phyloP scores from a whole-genome alignment of 1,140 invertebrate species.

The Drosophila serrata region DNA sequence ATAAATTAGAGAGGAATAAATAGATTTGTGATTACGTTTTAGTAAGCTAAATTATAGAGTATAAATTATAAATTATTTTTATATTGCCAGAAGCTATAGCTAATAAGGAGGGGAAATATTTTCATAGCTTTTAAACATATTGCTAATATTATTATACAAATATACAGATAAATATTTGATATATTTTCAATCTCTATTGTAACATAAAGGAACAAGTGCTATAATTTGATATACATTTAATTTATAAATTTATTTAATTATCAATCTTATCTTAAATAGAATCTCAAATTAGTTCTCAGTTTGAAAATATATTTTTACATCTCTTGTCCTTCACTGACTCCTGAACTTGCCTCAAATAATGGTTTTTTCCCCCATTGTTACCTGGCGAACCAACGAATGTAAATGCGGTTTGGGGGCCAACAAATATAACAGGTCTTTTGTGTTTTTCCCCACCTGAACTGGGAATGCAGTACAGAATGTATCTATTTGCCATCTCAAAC shows the following conservation, averaged over 20 bases:
- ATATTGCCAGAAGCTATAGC: not conserved
- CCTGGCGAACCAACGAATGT: conserved; percentile 3
- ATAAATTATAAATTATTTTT: not conserved
- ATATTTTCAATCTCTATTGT: not conserved
- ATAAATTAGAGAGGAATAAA: not conserved
- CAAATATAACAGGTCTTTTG: conserved; percentile 3
- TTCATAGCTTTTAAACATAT: not conserved
- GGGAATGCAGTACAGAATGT: conserved; percentile 22
- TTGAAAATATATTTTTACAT: too few species aligned
- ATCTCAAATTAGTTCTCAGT: not conserved
- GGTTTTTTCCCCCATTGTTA: not conserved
- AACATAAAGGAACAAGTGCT: too few species aligned
- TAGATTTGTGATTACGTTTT: not conserved
- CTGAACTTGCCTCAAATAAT: not conserved
- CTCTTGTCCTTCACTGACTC: too few species aligned
- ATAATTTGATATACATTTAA: not conserved
- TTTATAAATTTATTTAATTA: not conserved
- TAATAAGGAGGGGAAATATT: not conserved
- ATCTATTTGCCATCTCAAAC: conserved; percentile 38
- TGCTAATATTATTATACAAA: not conserved
- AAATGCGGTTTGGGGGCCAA: conserved; percentile 17
- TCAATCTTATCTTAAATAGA: not conserved
- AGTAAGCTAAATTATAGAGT: not conserved
- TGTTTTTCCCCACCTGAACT: conserved; percentile 2
- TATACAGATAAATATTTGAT: not conserved